Percentiles rank a stretch among this genome's conserved stretches.
phyloP scores from a whole-genome alignment of 2,888 invertebrate genomes.

The Dusona sp. region DNA sequence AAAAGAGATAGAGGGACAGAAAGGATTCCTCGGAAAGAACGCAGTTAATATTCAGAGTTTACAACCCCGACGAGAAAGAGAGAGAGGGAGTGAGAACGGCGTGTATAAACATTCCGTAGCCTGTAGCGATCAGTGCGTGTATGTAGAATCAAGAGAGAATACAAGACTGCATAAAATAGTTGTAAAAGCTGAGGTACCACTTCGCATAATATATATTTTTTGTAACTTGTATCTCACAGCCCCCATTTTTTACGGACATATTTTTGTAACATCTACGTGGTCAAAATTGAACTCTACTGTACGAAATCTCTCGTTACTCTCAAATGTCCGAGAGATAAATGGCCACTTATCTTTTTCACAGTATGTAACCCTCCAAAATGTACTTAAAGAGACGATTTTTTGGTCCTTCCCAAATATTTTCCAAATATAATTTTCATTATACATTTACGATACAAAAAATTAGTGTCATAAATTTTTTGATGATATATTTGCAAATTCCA shows the following conservation, averaged over 20 bases:
- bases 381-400: neutral
- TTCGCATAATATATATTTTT: constrained; percentile 31
- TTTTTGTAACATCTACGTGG: neutral
- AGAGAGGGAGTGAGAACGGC: neutral
- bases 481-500: neutral
- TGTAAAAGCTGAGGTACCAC: constrained; percentile 20
- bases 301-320: neutral
- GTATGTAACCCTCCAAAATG: neutral
- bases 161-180: constrained; percentile 42
- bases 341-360: neutral
- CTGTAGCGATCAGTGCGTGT: constrained; percentile 32
- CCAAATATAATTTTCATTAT: neutral
- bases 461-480: neutral
- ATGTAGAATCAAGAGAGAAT: constrained; percentile 3
- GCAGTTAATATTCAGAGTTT: constrained; percentile 59
- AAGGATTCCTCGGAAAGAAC: constrained; percentile 37
- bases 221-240: neutral
- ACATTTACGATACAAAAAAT: neutral
- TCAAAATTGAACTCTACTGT: neutral
- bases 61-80: constrained; percentile 34
- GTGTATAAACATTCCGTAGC: constrained; percentile 51
- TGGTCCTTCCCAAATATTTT: neutral
- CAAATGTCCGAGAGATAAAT: neutral
- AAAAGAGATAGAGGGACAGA: constrained; percentile 38
- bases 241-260: neutral